These are phyloP conservation scores for Pseudorectes ferrugineus DNA, from an alignment of 2,113 vertebrate species.

Conservation along the genomic window DNA sequence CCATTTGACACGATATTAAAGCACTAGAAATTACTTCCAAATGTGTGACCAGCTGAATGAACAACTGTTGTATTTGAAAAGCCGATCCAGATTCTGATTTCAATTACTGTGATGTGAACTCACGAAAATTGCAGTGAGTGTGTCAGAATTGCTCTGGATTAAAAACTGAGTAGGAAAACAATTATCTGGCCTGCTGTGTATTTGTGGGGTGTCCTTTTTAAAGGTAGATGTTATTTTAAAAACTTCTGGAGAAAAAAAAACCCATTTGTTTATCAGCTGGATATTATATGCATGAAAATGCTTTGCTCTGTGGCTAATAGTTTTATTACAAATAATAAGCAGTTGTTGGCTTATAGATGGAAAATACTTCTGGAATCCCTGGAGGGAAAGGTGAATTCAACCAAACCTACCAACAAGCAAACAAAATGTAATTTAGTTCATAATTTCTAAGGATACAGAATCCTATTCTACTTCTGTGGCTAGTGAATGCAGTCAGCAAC, in stretches of 20 bases:
- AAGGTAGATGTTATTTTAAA: neutral
- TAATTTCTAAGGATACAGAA: neutral
- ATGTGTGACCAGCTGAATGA: slow-evolving; percentile 5
- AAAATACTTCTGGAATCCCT: neutral
- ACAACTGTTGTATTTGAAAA: neutral
- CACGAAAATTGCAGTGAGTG: neutral
- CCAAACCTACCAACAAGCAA: neutral
- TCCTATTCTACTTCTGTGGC: neutral
- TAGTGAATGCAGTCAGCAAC: neutral
- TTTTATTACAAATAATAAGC: neutral
- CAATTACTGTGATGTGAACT: neutral
- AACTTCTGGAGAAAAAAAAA: neutral
- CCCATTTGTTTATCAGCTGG: neutral
- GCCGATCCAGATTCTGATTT: neutral
- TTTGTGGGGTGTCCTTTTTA: neutral
- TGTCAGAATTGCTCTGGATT: neutral
- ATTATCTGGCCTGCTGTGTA: neutral
- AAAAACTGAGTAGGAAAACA: neutral
- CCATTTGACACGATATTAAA: neutral
- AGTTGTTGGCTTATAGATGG: neutral
- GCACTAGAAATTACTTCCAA: neutral
- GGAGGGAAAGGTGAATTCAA: neutral
- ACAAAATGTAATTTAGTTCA: neutral
- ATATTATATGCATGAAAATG: neutral
- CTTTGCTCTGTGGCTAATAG: neutral